Percentiles rank a stretch among this genome's conserved stretches.
Conservation (phyloP, 2,113 vertebrate genomes). For the Hyla sarda region DNA sequence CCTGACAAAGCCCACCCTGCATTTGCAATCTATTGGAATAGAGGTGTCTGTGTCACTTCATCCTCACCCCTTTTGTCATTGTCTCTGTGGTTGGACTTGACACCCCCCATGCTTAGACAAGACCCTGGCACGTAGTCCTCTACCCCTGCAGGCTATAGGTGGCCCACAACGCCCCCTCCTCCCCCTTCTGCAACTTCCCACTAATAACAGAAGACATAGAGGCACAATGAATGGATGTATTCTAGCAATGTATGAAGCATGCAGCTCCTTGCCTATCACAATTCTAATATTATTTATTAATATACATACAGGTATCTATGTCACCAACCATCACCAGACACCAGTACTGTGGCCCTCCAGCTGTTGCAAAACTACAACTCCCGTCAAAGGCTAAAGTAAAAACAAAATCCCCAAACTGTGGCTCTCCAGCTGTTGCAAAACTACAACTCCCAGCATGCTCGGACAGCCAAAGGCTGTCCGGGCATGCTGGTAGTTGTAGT, state of each 20-base stretch:
- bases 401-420: too few relatives aligned
- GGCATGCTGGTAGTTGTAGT: too few relatives aligned
- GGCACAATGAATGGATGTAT: slow-evolving; percentile 48
- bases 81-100: slow-evolving; percentile 28
- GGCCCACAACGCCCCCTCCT: not conserved
- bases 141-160: not conserved
- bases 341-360: too few relatives aligned
- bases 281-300: too few relatives aligned
- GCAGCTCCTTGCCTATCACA: too few relatives aligned
- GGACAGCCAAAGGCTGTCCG: too few relatives aligned
- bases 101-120: slow-evolving; percentile 49
- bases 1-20: slow-evolving; percentile 15
- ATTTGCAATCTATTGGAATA: not conserved
- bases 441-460: too few relatives aligned
- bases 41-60: slow-evolving; percentile 47
- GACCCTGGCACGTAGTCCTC: slow-evolving; percentile 45
- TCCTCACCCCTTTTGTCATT: slow-evolving; percentile 43
- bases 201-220: not conserved
- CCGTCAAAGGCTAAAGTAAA: too few relatives aligned
- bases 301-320: too few relatives aligned
- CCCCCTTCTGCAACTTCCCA: not conserved
- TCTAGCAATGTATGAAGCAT: not conserved
- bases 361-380: too few relatives aligned
- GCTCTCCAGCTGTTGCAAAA: too few relatives aligned
- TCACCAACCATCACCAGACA: too few relatives aligned